Evolutionary conservation across 2,888 invertebrate species (phyloP).

Genomic region (Aspidiotus rigidus): DNA sequence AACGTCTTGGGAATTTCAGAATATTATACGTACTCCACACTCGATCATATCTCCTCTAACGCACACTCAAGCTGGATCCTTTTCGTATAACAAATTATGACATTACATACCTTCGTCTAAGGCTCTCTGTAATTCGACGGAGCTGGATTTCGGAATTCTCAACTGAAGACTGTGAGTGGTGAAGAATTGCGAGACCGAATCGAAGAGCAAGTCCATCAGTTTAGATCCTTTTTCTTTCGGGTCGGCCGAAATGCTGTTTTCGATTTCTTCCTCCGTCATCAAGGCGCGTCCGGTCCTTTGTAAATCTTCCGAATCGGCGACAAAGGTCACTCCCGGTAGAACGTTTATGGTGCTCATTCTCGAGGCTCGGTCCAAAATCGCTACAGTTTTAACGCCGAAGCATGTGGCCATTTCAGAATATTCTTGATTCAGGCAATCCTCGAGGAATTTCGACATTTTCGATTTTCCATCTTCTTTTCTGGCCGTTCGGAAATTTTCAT

Average conservation of each 20-base stretch:
- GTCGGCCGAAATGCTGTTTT: slow-evolving; percentile 48
- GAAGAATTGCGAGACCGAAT: slow-evolving; percentile 51
- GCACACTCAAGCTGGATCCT: not conserved
- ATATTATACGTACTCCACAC: too few relatives aligned
- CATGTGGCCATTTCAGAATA: slow-evolving; percentile 42
- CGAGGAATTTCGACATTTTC: slow-evolving; percentile 37
- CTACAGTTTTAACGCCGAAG: slow-evolving; percentile 51
- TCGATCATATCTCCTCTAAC: too few relatives aligned
- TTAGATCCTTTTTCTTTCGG: slow-evolving; percentile 46
- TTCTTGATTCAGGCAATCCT: slow-evolving; percentile 36
- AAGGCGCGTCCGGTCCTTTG: slow-evolving; percentile 39
- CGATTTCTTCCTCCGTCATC: slow-evolving; percentile 46
- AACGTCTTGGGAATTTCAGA: too few relatives aligned
- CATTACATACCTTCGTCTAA: slow-evolving; percentile 61
- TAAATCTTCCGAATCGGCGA: slow-evolving; percentile 43
- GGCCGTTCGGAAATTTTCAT: slow-evolving; percentile 21
- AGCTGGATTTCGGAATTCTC: slow-evolving; percentile 58
- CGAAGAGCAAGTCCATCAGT: slow-evolving; percentile 50
- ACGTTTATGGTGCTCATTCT: slow-evolving; percentile 51
- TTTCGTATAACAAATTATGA: not conserved
- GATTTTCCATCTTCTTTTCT: slow-evolving; percentile 31
- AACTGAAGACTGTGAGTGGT: slow-evolving; percentile 58
- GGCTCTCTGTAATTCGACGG: slow-evolving; percentile 57
- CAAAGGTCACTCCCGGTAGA: slow-evolving; percentile 51
- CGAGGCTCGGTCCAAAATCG: slow-evolving; percentile 50